Conservation (phyloP, 2,797 vertebrate species). For the Meda fulgida region DNA sequence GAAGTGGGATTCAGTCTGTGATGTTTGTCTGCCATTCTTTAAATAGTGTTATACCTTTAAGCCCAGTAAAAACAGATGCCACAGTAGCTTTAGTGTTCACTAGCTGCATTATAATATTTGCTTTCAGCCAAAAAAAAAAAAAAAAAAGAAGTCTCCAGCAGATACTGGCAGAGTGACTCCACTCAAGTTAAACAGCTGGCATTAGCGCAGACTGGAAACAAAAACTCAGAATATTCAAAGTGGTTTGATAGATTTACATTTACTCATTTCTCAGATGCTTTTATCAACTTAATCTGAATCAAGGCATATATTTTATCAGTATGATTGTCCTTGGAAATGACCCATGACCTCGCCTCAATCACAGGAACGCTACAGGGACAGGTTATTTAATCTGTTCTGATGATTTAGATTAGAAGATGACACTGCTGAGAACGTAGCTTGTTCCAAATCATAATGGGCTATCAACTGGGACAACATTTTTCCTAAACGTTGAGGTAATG, state of each 20-base stretch:
- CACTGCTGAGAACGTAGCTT: neutral
- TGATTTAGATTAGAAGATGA: neutral
- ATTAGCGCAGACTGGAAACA: neutral
- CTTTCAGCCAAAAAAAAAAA: neutral
- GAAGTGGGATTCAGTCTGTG: neutral
- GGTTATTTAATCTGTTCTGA: neutral
- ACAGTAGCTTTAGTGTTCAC: neutral
- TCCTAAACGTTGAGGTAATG: neutral
- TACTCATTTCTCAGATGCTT: neutral
- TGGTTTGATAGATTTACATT: neutral
- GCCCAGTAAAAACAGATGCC: neutral
- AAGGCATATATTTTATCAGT: neutral
- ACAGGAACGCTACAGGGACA: neutral
- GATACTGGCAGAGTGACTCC: neutral
- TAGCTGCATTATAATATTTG: neutral
- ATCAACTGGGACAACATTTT: neutral
- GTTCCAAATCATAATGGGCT: neutral
- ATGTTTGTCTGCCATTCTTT: conserved; percentile 1
- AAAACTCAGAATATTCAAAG: neutral
- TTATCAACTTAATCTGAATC: neutral
- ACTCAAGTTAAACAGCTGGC: neutral
- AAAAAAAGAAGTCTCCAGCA: neutral
- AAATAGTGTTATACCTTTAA: neutral
- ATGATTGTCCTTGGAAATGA: neutral
- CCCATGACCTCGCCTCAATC: neutral